These are phyloP conservation scores for Myrmophylax atrothorax DNA, from an alignment of 2,113 vertebrate genomes.

Conservation along the genomic window DNA sequence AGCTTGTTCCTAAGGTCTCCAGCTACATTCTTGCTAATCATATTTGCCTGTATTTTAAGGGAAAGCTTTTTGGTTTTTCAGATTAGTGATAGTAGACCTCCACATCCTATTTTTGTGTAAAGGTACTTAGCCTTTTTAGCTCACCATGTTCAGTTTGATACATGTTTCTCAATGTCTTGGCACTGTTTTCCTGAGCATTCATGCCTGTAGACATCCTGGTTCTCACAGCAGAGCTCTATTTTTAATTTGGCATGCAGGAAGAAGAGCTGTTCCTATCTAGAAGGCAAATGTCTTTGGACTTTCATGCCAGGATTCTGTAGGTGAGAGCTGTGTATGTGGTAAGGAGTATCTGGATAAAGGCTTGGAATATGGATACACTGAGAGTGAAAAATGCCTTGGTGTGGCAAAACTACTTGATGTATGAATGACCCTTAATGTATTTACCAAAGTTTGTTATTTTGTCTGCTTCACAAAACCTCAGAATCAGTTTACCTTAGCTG, in stretches of 20 bases:
- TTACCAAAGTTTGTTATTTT: neutral
- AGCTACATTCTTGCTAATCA: neutral
- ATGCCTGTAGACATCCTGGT: neutral
- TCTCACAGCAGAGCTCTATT: neutral
- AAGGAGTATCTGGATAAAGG: neutral
- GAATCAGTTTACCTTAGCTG: constrained; percentile 36
- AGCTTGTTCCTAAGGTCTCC: neutral
- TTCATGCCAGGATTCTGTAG: neutral
- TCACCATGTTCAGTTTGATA: neutral
- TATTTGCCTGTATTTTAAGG: neutral
- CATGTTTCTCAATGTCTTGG: neutral
- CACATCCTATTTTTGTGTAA: neutral
- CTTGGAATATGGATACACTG: neutral
- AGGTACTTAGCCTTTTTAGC: neutral
- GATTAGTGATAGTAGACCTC: neutral
- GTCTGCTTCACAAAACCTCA: neutral
- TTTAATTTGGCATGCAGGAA: neutral
- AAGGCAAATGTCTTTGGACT: neutral
- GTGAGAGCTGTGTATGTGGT: neutral
- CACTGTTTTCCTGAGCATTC: neutral
- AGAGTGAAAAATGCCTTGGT: neutral
- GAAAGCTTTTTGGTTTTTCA: neutral
- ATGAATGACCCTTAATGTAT: neutral
- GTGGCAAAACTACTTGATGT: neutral
- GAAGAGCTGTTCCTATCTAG: neutral